phyloP scores from a whole-genome alignment of 2,113 vertebrate genomes.

The Lota lota region DNA sequence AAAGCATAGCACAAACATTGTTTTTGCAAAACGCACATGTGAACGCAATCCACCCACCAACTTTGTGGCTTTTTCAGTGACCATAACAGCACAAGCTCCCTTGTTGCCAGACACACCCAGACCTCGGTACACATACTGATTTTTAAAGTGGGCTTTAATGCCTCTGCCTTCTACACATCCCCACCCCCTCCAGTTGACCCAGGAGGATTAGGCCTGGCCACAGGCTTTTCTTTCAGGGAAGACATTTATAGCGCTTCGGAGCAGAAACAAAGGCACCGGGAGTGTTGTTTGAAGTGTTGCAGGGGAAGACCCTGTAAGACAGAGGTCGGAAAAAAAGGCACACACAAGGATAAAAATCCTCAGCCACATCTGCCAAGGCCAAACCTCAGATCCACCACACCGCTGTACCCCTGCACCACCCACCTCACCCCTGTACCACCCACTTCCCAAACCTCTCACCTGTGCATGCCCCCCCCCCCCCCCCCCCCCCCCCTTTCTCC shows the following conservation, averaged over 20 bases:
- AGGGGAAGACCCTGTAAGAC: slow-evolving; percentile 50
- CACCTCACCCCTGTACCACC: not conserved
- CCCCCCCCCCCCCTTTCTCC: slow-evolving; percentile 4
- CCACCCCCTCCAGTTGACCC: slow-evolving; percentile 27
- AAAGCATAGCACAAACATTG: too few relatives aligned
- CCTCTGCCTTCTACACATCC: slow-evolving; percentile 23
- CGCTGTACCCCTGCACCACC: not conserved
- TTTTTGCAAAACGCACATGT: too few relatives aligned
- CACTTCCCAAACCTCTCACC: slow-evolving; percentile 32
- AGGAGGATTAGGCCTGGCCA: slow-evolving; percentile 49
- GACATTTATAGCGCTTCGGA: slow-evolving; percentile 55
- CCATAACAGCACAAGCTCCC: slow-evolving; percentile 17
- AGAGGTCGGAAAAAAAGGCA: slow-evolving; percentile 51
- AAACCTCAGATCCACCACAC: slow-evolving; percentile 27
- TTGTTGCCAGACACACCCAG: slow-evolving; percentile 33
- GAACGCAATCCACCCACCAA: slow-evolving; percentile 1
- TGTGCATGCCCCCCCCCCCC: not conserved
- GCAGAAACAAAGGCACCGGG: slow-evolving; percentile 57
- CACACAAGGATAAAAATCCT: slow-evolving; percentile 49
- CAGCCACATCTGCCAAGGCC: slow-evolving; percentile 52
- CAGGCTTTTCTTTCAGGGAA: slow-evolving; percentile 44
- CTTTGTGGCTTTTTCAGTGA: slow-evolving; percentile 21
- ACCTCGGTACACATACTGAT: slow-evolving; percentile 11
- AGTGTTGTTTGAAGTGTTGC: slow-evolving; percentile 60
- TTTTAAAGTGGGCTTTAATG: slow-evolving; percentile 38